Evolutionary conservation across 1,140 invertebrate species (phyloP), one percentile per base, ranked within the genome.

Genomic region (Tachypleus tridentatus): DNA sequence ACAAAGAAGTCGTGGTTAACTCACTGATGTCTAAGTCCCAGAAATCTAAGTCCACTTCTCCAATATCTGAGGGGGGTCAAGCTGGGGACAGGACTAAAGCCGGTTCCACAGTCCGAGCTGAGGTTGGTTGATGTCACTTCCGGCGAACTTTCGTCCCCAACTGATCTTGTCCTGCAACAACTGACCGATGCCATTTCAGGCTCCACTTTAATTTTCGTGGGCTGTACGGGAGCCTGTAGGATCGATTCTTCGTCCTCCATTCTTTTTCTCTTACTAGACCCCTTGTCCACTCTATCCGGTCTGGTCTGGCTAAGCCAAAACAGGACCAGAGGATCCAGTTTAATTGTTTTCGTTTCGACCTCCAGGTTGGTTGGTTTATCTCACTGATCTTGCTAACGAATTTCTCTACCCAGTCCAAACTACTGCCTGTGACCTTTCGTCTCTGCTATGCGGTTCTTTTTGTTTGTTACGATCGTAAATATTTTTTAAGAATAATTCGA

Each of bases 31-130:
- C 82, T 60, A 84, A 82, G 66, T 89, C 85, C 88, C 88, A 92
- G 64, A 91, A 80, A 70, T 91, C 88, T 58, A 90, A 79, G 68
- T 89, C 87, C 61, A 86, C 84, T 72, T 87, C 78, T 74, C 86
- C 77, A 74, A 83, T 78, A 59, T 82, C 81, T 6, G 80, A 82
- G 64, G 85, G n/a, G 84, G 69, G 72, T 67, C 51, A 74, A 63
- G 61, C 69, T 69, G 60, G 66, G 71, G 64, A 71, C 73, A 6
- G 72, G 72, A 60, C 66, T 71, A 9, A 69, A 66, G 6, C 70
- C 69, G 7, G 66, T 70, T 9, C 66, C 63, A 47, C 29, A 29
- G 72, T 72, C 74, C 75, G 29, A 76, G 74, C 60, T 77, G 76
- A 9, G 61, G 69, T 68, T 54, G 69, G 80, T 57, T 84, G 85